Evolutionary conservation across 2,888 invertebrate species (phyloP).

Genomic region (Atrina japonica): DNA sequence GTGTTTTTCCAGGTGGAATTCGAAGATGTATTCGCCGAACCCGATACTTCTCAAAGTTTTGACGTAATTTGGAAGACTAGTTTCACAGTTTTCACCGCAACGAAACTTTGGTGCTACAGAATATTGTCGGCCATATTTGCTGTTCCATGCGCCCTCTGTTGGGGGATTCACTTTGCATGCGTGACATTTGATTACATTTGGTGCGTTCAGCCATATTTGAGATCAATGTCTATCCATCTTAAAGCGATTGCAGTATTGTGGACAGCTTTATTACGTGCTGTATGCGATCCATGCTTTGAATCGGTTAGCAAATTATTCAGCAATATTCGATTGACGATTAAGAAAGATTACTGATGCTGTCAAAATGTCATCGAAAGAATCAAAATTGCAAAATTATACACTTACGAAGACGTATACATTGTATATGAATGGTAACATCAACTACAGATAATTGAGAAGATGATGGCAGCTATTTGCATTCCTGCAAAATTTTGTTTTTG

Average conservation of each 20-base stretch:
- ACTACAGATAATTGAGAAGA: too few species aligned
- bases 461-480: too few species aligned
- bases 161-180: constrained; percentile 80
- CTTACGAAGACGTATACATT: too few species aligned
- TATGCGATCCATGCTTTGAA: constrained; percentile 86
- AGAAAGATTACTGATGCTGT: too few species aligned
- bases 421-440: too few species aligned
- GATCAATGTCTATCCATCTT: constrained; percentile 84
- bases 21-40: constrained; percentile 73
- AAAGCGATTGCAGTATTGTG: constrained; percentile 29
- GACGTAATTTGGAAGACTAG: constrained; percentile 88
- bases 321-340: constrained; percentile 60
- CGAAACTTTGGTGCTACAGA: constrained; percentile 86
- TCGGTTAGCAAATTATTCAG: constrained; percentile 60
- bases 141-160: constrained; percentile 85
- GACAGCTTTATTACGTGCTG: constrained; percentile 18
- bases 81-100: constrained; percentile 84
- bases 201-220: constrained; percentile 86
- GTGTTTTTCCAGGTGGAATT: constrained; percentile 58
- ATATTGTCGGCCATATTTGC: constrained; percentile 86
- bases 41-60: constrained; percentile 76
- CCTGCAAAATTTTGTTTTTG: too few species aligned
- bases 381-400: too few species aligned
- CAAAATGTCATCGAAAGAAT: too few species aligned
- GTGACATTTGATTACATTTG: constrained; percentile 86